Evolutionary conservation across 1,140 invertebrate genomes (phyloP).

Genomic region (Drosophila subobscura): DNA sequence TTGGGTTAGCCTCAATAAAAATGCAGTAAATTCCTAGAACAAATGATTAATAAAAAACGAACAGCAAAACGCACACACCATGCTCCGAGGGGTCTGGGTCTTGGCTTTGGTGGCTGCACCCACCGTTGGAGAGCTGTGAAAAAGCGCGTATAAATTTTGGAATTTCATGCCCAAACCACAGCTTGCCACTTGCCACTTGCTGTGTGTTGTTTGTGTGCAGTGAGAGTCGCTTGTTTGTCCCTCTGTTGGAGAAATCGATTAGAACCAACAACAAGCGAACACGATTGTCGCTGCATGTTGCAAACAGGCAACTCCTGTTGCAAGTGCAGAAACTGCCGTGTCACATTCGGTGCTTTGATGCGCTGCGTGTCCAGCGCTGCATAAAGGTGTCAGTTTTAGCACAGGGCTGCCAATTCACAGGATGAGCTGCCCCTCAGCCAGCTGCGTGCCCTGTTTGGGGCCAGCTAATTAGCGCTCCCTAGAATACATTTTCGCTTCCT

Average conservation of each 20-base stretch:
- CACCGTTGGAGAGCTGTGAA: slow-evolving; percentile 73
- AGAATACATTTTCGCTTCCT: slow-evolving; percentile 42
- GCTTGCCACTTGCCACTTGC: slow-evolving; percentile 36
- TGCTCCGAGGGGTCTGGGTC: background rate
- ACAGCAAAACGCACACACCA: slow-evolving; percentile 27
- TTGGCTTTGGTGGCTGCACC: slow-evolving; percentile 61
- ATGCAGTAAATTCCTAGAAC: slow-evolving; percentile 80
- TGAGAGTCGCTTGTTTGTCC: slow-evolving; percentile 74
- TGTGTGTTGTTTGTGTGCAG: slow-evolving; percentile 52
- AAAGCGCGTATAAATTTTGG: slow-evolving; percentile 71
- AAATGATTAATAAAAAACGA: slow-evolving; percentile 78
- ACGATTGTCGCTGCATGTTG: slow-evolving; percentile 25
- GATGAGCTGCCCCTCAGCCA: slow-evolving; percentile 29
- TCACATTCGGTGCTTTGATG: slow-evolving; percentile 71
- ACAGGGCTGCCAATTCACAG: slow-evolving; percentile 70
- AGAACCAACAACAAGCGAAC: slow-evolving; percentile 76
- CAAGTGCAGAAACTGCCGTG: slow-evolving; percentile 62
- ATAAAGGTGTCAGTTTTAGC: slow-evolving; percentile 81
- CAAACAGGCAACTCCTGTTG: slow-evolving; percentile 4
- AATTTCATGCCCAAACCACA: slow-evolving; percentile 66
- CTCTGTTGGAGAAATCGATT: slow-evolving; percentile 81
- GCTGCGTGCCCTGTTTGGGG: slow-evolving; percentile 23
- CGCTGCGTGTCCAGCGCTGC: slow-evolving; percentile 66
- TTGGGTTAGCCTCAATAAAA: slow-evolving; percentile 78
- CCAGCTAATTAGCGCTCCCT: slow-evolving; percentile 60